These are phyloP conservation scores for Rhinophrynus dorsalis DNA, from an alignment of 2,797 vertebrate species.

Conservation along the genomic window DNA sequence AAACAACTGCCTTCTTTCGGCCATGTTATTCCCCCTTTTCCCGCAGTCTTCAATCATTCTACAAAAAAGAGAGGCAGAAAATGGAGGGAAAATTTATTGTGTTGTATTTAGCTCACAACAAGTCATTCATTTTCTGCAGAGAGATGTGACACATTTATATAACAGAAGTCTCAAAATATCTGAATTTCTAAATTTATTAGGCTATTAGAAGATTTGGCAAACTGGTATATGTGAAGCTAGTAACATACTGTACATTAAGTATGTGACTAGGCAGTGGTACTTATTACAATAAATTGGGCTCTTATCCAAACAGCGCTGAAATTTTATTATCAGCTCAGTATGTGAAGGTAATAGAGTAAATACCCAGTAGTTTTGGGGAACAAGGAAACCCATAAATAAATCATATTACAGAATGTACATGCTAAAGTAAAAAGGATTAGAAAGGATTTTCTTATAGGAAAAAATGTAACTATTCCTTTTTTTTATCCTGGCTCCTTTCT, in stretches of 20 bases:
- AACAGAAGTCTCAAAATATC: conserved; percentile 13
- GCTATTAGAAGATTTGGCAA: conserved; percentile 23
- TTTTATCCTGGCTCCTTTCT: too few species aligned
- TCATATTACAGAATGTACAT: too few species aligned
- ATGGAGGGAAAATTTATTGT: conserved; percentile 16
- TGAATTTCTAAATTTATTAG: conserved; percentile 37
- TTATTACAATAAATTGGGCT: conserved; percentile 6
- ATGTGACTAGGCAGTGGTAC: not conserved
- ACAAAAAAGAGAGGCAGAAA: conserved; percentile 58
- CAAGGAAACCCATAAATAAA: too few species aligned
- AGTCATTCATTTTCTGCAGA: conserved; percentile 12
- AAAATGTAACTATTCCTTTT: too few species aligned
- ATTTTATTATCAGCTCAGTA: conserved; percentile 2
- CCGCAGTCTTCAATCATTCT: conserved; percentile 97
- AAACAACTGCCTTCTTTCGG: conserved; percentile 98
- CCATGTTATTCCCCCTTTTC: conserved; percentile 90
- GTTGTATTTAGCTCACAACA: conserved; percentile 13
- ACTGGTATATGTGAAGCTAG: conserved; percentile 3
- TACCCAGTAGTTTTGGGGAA: too few species aligned
- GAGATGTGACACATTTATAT: conserved; percentile 24
- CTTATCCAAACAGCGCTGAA: conserved; percentile 6
- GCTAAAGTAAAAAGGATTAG: too few species aligned
- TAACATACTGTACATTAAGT: not conserved
- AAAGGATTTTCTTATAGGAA: too few species aligned
- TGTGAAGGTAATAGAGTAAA: not conserved